These are phyloP conservation scores for Chymomyza costata DNA, from an alignment of 1,140 invertebrate species.

Conservation along the genomic window DNA sequence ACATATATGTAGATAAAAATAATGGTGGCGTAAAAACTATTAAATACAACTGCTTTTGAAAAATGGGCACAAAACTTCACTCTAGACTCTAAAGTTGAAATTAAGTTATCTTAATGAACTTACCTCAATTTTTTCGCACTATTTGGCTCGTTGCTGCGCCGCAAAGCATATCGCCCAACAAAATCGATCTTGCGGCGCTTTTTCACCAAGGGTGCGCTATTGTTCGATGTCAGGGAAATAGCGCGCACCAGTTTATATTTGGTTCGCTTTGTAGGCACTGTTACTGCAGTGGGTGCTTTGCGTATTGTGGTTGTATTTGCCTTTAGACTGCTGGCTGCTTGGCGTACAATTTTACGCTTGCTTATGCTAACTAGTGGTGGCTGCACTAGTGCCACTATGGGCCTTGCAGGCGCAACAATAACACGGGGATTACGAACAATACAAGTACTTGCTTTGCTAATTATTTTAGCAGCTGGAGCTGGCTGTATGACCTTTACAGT, in stretches of 20 bases:
- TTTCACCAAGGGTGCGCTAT: constrained; percentile 45
- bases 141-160: constrained; percentile 39
- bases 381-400: constrained; percentile 4
- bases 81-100: too few species aligned
- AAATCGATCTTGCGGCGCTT: constrained; percentile 40
- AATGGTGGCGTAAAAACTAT: not conserved
- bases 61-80: too few species aligned
- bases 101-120: not conserved
- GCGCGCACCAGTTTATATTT: constrained; percentile 61
- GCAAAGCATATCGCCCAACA: constrained; percentile 58
- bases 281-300: not conserved
- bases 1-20: not conserved
- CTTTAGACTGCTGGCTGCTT: constrained; percentile 10
- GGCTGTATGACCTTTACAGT: constrained; percentile 35
- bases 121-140: constrained; percentile 29
- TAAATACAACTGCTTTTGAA: accelerated
- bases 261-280: constrained; percentile 29
- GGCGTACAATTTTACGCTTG: constrained; percentile 57
- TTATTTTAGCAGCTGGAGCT: constrained; percentile 50
- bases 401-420: not conserved
- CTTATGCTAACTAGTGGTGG: constrained; percentile 51
- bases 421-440: constrained; percentile 46
- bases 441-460: constrained; percentile 59
- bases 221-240: constrained; percentile 29
- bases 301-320: not conserved